Percentiles rank a stretch among this genome's conserved stretches.
phyloP scores from a whole-genome alignment of 1,140 invertebrate species.

The Acromyrmex echinatior region DNA sequence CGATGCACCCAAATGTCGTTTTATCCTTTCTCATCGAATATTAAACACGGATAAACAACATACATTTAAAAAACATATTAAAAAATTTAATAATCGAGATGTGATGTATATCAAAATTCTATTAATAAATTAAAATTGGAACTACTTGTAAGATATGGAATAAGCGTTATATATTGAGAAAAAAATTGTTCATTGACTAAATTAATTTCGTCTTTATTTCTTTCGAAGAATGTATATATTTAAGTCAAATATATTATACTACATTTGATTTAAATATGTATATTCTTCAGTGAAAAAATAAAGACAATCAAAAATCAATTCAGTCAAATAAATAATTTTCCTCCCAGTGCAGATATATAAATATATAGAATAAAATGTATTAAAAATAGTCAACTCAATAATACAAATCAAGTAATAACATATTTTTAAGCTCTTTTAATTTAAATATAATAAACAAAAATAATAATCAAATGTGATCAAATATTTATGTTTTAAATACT shows the following conservation, averaged over 20 bases:
- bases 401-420: background rate
- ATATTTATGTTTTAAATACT: background rate
- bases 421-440: background rate
- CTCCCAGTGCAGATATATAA: background rate
- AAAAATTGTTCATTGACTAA: too few species aligned
- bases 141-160: background rate
- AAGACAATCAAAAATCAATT: too few species aligned
- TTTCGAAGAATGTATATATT: too few species aligned
- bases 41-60: too few species aligned
- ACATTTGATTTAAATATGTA: too few species aligned
- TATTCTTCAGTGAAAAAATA: too few species aligned
- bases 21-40: too few species aligned
- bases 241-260: too few species aligned
- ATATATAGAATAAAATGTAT: background rate
- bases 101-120: background rate
- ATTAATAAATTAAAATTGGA: background rate
- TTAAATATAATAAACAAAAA: background rate
- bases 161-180: background rate
- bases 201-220: too few species aligned
- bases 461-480: background rate
- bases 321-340: too few species aligned
- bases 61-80: background rate
- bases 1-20: too few species aligned
- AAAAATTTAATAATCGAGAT: background rate
- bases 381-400: background rate